phyloP scores from a whole-genome alignment of 2,113 vertebrate genomes.

The Tympanuchus pallidicinctus region DNA sequence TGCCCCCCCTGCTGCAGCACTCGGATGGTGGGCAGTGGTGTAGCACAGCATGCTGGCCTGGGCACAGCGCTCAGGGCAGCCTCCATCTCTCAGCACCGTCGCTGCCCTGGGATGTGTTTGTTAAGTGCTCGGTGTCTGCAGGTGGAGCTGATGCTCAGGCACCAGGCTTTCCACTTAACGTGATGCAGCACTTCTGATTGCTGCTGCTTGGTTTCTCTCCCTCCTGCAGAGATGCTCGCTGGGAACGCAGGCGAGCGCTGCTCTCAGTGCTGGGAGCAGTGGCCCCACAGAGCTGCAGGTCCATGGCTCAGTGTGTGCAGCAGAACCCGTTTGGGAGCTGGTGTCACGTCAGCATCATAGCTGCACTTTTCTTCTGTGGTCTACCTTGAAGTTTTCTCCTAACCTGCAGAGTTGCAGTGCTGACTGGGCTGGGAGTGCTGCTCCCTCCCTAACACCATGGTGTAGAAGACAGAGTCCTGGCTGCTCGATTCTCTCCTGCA shows the following conservation, averaged over 20 bases:
- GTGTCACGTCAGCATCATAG: too few relatives aligned
- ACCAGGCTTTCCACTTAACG: conserved; percentile 30
- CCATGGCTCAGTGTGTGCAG: too few relatives aligned
- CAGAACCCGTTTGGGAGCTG: too few relatives aligned
- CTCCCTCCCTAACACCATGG: too few relatives aligned
- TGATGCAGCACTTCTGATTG: conserved; percentile 7
- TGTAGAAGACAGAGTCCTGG: too few relatives aligned
- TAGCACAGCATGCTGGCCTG: background rate
- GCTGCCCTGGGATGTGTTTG: background rate
- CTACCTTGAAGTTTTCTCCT: too few relatives aligned
- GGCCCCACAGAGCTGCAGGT: too few relatives aligned
- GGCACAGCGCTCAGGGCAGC: background rate
- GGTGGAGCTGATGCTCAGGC: background rate
- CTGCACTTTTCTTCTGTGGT: too few relatives aligned
- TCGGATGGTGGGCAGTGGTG: background rate
- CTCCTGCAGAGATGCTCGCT: background rate
- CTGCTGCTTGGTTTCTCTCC: background rate
- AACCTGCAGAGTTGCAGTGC: background rate
- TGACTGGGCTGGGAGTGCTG: too few relatives aligned
- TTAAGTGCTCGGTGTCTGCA: background rate
- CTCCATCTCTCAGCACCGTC: background rate
- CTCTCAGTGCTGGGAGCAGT: too few relatives aligned
- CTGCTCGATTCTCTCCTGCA: background rate
- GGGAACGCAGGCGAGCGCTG: too few relatives aligned
- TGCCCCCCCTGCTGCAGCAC: background rate